These are phyloP conservation scores for Scotopteryx bipunctaria DNA, from an alignment of 2,888 invertebrate species.

Conservation along the genomic window DNA sequence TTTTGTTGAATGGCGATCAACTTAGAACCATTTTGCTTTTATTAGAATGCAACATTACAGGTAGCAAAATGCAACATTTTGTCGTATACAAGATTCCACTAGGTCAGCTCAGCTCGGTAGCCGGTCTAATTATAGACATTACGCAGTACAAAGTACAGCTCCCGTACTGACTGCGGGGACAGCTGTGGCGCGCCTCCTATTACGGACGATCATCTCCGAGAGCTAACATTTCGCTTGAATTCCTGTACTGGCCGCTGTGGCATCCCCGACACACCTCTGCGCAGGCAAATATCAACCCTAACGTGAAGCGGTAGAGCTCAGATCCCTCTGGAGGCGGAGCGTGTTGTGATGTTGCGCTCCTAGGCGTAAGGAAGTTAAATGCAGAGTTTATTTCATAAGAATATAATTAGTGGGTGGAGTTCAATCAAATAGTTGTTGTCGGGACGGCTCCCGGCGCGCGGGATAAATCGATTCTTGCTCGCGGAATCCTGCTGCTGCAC, in stretches of 20 bases:
- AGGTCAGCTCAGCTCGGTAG: conserved; percentile 21
- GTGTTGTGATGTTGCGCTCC: conserved; percentile 32
- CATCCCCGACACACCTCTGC: conserved; percentile 21
- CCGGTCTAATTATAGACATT: conserved; percentile 35
- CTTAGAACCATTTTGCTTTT: conserved; percentile 21
- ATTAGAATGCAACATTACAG: conserved; percentile 22
- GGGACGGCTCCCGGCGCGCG: conserved; percentile 48
- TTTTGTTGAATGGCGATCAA: conserved; percentile 12
- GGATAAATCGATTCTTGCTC: conserved; percentile 53
- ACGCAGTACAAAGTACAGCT: conserved; percentile 26
- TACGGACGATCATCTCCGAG: conserved; percentile 38
- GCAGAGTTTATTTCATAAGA: conserved; percentile 80
- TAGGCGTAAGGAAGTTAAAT: conserved; percentile 57
- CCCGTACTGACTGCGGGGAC: conserved; percentile 4
- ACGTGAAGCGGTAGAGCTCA: not conserved
- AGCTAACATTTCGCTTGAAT: conserved; percentile 40
- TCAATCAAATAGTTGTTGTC: conserved; percentile 71
- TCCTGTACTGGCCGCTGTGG: conserved; percentile 39
- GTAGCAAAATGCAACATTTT: conserved; percentile 18
- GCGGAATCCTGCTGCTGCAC: conserved; percentile 28
- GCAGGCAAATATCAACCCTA: conserved; percentile 12
- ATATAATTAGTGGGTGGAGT: conserved; percentile 83
- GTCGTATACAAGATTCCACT: conserved; percentile 19
- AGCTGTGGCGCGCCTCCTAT: conserved; percentile 30
- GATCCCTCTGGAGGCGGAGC: not conserved